Evolutionary conservation across 1,140 invertebrate species (phyloP).

Genomic region (Sycobia sp.): DNA sequence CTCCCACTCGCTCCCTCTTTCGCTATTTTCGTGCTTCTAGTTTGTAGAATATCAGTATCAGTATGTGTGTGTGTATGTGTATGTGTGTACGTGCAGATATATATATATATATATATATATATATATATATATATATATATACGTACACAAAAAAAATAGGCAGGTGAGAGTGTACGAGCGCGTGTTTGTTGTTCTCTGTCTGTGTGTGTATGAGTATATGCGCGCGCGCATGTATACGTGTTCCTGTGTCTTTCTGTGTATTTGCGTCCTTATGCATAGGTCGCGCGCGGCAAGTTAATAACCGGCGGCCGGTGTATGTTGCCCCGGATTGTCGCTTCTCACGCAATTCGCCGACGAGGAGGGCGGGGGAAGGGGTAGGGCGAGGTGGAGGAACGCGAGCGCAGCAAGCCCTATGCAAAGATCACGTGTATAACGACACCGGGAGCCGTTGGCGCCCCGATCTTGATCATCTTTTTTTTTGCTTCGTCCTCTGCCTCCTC

Average conservation of each 20-base stretch:
- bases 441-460: too few species aligned
- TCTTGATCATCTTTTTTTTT: conserved; percentile 32
- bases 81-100: neutral
- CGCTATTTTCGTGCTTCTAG: too few species aligned
- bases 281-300: conserved; percentile 44
- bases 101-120: too few species aligned
- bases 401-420: too few species aligned
- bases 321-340: conserved; percentile 44
- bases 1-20: too few species aligned
- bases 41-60: too few species aligned
- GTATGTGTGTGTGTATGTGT: neutral
- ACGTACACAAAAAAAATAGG: too few species aligned
- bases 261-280: too few species aligned
- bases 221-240: too few species aligned
- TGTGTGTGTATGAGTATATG: too few species aligned
- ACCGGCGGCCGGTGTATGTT: conserved; percentile 30
- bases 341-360: conserved; percentile 33
- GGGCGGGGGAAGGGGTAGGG: neutral
- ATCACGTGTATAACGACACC: too few species aligned
- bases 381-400: neutral
- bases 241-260: too few species aligned
- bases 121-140: neutral
- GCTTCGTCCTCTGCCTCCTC: neutral
- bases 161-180: neutral
- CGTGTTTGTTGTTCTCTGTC: neutral